Percentiles rank a stretch among this genome's conserved stretches.
Evolutionary conservation across 1,140 invertebrate genomes (phyloP).

Genomic region (Pseudomyrmex gracilis): DNA sequence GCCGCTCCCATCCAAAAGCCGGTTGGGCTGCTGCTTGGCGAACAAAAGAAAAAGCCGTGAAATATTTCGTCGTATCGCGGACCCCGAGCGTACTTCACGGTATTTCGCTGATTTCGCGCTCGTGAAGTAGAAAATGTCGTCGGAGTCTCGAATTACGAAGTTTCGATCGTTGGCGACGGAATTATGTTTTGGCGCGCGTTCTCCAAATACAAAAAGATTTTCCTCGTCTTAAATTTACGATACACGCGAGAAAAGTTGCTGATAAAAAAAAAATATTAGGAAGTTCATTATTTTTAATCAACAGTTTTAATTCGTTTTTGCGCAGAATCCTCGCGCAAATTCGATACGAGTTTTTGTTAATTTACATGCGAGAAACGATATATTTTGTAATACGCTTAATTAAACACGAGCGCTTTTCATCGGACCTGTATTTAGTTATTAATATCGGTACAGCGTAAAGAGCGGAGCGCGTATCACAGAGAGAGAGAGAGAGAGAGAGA

Average conservation of each 20-base stretch:
- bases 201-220: background rate
- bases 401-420: background rate
- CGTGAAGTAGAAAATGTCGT: constrained; percentile 26
- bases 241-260: background rate
- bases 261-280: background rate
- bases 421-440: background rate
- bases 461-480: background rate
- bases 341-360: background rate
- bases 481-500: background rate
- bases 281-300: background rate
- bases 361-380: background rate
- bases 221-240: background rate
- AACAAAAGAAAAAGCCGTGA: constrained; percentile 47
- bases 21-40: background rate
- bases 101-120: constrained; percentile 56
- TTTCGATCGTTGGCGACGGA: constrained; percentile 19
- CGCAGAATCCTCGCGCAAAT: background rate
- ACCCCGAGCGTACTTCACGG: constrained; percentile 21
- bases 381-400: constrained; percentile 8
- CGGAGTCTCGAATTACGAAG: constrained; percentile 25
- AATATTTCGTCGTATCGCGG: constrained; percentile 49
- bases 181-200: background rate
- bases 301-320: too few relatives aligned
- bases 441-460: constrained; percentile 5
- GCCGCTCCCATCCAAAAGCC: constrained; percentile 3